Evolutionary conservation across 2,888 invertebrate species (phyloP).

Genomic region (Kryphioiulus occultus): DNA sequence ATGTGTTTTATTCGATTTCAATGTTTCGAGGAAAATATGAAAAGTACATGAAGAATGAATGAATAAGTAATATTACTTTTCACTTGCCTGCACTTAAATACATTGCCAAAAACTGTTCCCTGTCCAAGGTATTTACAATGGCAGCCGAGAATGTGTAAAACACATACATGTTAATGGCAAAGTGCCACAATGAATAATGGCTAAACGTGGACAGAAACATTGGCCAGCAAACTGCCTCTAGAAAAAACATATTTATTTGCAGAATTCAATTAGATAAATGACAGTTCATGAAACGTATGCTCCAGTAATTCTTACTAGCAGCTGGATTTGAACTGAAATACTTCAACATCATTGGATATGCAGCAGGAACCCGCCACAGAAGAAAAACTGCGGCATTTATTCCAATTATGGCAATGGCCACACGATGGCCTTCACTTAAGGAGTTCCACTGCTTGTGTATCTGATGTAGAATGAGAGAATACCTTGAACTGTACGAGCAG

Average conservation of each 20-base stretch:
- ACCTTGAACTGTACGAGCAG: background rate
- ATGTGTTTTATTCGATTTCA: no score
- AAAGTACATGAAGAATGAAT: background rate
- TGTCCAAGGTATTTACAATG: slow-evolving; percentile 78
- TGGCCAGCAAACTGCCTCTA: slow-evolving; percentile 80
- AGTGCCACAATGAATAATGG: slow-evolving; percentile 85
- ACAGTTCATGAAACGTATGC: background rate
- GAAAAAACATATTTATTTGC: slow-evolving; percentile 57
- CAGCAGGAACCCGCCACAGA: slow-evolving; percentile 78
- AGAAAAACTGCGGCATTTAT: slow-evolving; percentile 80
- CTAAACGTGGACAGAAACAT: slow-evolving; percentile 96
- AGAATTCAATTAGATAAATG: background rate
- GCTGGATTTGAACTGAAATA: slow-evolving; percentile 87
- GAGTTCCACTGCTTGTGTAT: slow-evolving; percentile 75
- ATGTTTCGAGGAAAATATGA: no score
- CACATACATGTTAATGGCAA: slow-evolving; percentile 95
- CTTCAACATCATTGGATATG: slow-evolving; percentile 77
- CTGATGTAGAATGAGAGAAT: slow-evolving; percentile 54
- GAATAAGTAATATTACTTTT: background rate
- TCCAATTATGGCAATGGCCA: slow-evolving; percentile 81
- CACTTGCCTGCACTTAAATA: slow-evolving; percentile 80
- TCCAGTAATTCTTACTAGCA: slow-evolving; percentile 67
- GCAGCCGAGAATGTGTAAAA: slow-evolving; percentile 81
- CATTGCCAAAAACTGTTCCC: slow-evolving; percentile 89
- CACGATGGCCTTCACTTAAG: slow-evolving; percentile 75